Evolutionary conservation across 2,888 invertebrate species (phyloP).

Genomic region (Leucophenga montana): DNA sequence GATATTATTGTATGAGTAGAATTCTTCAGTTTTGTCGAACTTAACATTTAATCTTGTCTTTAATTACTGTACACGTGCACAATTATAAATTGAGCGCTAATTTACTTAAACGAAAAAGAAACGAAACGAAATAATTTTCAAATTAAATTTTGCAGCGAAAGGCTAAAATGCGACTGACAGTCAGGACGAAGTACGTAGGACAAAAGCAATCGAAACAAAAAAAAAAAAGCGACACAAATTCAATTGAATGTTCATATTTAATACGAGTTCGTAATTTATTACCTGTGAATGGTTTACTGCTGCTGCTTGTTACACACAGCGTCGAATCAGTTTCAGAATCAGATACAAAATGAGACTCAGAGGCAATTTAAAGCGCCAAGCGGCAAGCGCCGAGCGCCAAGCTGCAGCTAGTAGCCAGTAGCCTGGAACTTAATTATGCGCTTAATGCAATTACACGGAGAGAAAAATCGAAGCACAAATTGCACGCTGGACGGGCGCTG

Average conservation of each 20-base stretch:
- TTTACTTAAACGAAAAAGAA: constrained; percentile 13
- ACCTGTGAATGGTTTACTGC: constrained; percentile 21
- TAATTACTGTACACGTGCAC: not conserved
- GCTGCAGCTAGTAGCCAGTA: not conserved
- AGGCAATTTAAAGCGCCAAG: no score
- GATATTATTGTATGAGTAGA: no score
- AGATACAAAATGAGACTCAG: no score
- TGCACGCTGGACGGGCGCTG: constrained; percentile 25
- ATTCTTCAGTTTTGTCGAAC: no score
- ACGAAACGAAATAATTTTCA: constrained; percentile 15
- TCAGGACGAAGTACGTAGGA: not conserved
- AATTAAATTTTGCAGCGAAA: constrained; percentile 21
- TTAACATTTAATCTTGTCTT: not conserved
- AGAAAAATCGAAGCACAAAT: constrained; percentile 60
- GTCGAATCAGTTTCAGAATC: no score
- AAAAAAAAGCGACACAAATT: constrained; percentile 15
- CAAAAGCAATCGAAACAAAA: not conserved
- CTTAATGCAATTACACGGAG: constrained; percentile 59
- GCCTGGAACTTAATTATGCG: constrained; percentile 61
- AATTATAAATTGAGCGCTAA: constrained; percentile 18
- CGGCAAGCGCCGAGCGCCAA: no score
- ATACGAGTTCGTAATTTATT: constrained; percentile 27
- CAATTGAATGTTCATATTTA: constrained; percentile 28
- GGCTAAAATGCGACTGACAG: not conserved
- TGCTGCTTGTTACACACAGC: constrained; percentile 7